Base-by-base conservation (phyloP, 2,797 vertebrate genomes). In the Coregonus suidteri region DNA sequence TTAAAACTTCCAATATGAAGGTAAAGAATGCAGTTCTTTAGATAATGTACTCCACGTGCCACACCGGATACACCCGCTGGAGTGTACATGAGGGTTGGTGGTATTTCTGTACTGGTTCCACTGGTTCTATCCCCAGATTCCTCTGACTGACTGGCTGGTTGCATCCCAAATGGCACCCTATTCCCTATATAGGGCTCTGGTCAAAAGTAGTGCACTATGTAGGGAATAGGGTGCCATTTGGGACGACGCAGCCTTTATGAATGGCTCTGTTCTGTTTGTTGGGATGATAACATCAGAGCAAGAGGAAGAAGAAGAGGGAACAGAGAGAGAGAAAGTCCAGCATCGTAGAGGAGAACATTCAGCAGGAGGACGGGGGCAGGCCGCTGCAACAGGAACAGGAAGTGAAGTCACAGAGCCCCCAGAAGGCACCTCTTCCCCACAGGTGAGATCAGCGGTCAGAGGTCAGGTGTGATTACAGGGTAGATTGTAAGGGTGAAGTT, bases 261-360 rank as follows among this genome's bases (percentile, higher is more conserved):
- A 16, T 70, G 73, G 41, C 75, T 74, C 34, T 4, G 6, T 4
- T 31, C 65, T 74, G 13, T 37, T 70, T 37, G 79, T 89, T 87
- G 83, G 90, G 82, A 90, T 87, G 88, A 77, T 86, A 85, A 79
- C 64, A 66, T 66, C 86, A 96, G 95, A 91, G 75, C 87, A 88
- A 93, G 81, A 94, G 92, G 90, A 91, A 91, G 88, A 93, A 89
- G 79, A 73, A 94, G 93, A 92, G 79, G 86, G 86, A 92, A 77
- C 93, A 93, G 90, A 87, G 75, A 64, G 35, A 88, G 86, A 88
- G 79, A 85, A 91, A 90, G 75, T 80, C 76, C 76, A 76, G 51
- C 62, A 20, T 62, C 0, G 59, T 11, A 1, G n/a, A 9, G 2
- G n/a, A 25, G 6, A 62, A 62, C 20, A 62, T 25, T 62, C 74